Base-by-base conservation (phyloP, 2,888 invertebrate species). In the Allolobophora icterica region DNA sequence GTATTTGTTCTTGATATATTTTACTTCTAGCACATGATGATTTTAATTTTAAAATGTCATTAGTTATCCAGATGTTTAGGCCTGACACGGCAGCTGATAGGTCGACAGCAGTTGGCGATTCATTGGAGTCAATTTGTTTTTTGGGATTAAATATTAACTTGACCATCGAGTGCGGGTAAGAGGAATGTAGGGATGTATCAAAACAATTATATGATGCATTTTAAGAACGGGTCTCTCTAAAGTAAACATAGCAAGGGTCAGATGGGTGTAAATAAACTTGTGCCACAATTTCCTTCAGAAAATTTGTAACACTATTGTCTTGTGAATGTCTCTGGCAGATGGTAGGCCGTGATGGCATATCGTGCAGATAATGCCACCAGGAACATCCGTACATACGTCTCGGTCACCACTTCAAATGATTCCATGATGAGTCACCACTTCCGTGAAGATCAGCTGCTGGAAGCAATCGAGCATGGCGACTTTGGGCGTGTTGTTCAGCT, bases 391-490 rank as follows among this genome's bases (percentile, higher is more conserved):
- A 71, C 71, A n/a, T 71, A n/a, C n/a, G n/a, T 71, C 71, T 71
- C 71, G 71, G 71, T 11, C 71, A n/a, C 71, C n/a, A 8, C 71
- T n/a, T 71, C 71, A 71, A 71, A 71, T n/a, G n/a, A 71, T 71
- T 71, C 71, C 71, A 13, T 11, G 11, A 71, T 71, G 71, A 71
- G 71, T n/a, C 71, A 71, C 71, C 71, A 71, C 71, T 71, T 71
- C n/a, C 71, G 71, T 35, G 92, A 92, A 35, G 91, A 90, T 30
- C 89, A 91, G 34, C 90, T 92, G 33, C 89, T 92, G 83, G 89
- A 83, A 21, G 92, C 94, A 40, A 93, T 94, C 34, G 92, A 93
- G 52, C 90, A 89, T 35, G 94, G 93, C 24, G 91, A 94, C 91
- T 91, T 93, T 30, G 83, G 71, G 17, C 89, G 92, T 21, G 93